These are phyloP conservation scores for Ischnus inquisitorius DNA, from an alignment of 2,888 invertebrate genomes.

Conservation along the genomic window DNA sequence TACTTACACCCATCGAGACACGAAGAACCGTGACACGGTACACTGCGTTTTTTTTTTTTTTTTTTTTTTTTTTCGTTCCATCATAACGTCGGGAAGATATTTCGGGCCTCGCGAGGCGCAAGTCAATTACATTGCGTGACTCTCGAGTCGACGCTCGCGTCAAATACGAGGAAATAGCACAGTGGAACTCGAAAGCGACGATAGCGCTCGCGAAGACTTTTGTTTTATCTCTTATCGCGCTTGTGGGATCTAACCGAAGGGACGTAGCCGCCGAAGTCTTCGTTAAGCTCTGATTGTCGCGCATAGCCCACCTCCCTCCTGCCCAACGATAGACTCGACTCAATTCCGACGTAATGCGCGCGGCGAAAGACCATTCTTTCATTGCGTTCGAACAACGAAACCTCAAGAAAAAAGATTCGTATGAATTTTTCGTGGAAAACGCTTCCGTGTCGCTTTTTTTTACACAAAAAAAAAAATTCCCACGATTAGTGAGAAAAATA, in stretches of 20 bases:
- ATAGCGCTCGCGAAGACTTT: conserved; percentile 26
- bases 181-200: not conserved
- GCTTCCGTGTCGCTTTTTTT: not conserved
- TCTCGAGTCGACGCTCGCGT: conserved; percentile 20
- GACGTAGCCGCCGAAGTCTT: conserved; percentile 4
- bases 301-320: too few species aligned
- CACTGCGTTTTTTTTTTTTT: conserved; percentile 25
- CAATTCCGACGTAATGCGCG: not conserved
- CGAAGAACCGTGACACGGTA: conserved; percentile 27
- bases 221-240: conserved; percentile 56
- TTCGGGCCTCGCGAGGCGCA: conserved; percentile 15
- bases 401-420: conserved; percentile 1
- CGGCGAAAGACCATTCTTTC: conserved; percentile 9
- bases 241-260: conserved; percentile 46
- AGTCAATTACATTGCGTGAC: conserved; percentile 53
- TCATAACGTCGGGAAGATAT: conserved; percentile 1
- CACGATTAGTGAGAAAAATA: conserved; percentile 22
- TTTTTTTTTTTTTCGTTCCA: not conserved
- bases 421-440: conserved; percentile 45
- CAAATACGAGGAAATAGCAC: not conserved
- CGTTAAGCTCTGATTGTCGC: conserved; percentile 64
- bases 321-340: not conserved
- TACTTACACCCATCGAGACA: conserved; percentile 24
- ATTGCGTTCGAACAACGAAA: not conserved
- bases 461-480: conserved; percentile 45